Evolutionary conservation across 1,140 invertebrate species (phyloP), one percentile per base, ranked within the genome.

Genomic region (Rhyacophila brunnea): DNA sequence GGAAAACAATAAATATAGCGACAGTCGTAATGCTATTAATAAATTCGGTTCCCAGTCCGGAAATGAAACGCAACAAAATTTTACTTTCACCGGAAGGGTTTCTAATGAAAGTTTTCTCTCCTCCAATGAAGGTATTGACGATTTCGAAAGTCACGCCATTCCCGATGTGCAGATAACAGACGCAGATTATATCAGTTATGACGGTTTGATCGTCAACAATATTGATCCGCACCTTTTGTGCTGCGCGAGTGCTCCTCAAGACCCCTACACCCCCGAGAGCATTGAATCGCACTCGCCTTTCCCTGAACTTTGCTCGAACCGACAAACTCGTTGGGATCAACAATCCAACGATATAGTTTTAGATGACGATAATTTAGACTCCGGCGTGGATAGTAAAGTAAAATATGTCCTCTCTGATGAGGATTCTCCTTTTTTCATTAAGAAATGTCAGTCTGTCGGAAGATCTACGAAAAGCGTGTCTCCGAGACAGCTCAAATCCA

Each of bases 251-350:
- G 40, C 57, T 19, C 77, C 75, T 18, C 71, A 85, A 67, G 87
- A 88, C 70, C 87, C 87, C 1, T 90, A 90, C 62, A 90, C 88
- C 0, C 88, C 87, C 11, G 87, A 90, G 66, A 89, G 87, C 74
- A 80, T 85, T 63, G 87, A 89, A 63, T 89, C 87, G 53, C 85
- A 85, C 62, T 87, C 86, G 46, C 87, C 87, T 7, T 82, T 83
- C 61, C 78, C 81, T 15, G 76, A 84, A 44, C 58, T 62, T 0
- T 73, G 70, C 17, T 72, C 69, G 5, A 58, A 50, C 14, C 68
- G 67, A 3, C 65, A 57, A 13, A 60, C 58, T 6, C 55, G 57
- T 28, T 64, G 53, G 1, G 56, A 28, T 35, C 40, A 28, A 54
- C 50, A 15, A 35, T 53, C 71, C 40, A 64, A 67, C 0, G 58